These are phyloP conservation scores for Scatophagus argus DNA, from an alignment of 2,113 vertebrate genomes.

Conservation along the genomic window DNA sequence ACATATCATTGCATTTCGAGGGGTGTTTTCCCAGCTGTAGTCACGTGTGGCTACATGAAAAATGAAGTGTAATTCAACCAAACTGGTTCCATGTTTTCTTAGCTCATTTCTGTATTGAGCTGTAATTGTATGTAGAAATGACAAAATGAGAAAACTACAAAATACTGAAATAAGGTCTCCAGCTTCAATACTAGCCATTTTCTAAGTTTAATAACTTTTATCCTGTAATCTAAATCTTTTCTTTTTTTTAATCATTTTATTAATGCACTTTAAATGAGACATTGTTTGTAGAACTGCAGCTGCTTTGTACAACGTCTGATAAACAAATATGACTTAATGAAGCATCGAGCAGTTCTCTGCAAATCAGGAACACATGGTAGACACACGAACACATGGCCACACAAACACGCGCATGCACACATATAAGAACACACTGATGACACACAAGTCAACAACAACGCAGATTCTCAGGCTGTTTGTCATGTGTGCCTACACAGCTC, in stretches of 20 bases:
- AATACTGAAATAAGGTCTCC: background rate
- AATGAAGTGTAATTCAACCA: background rate
- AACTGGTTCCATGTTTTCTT: background rate
- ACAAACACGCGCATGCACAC: background rate
- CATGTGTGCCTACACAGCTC: constrained; percentile 44
- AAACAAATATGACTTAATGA: constrained; percentile 81
- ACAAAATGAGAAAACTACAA: background rate
- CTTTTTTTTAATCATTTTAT: background rate
- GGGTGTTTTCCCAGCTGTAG: constrained; percentile 8
- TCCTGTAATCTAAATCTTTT: background rate
- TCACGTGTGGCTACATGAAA: background rate
- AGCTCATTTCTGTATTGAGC: background rate
- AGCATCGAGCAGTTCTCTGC: constrained; percentile 69
- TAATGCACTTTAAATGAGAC: constrained; percentile 14
- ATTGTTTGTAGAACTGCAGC: constrained; percentile 56
- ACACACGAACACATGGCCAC: constrained; percentile 38
- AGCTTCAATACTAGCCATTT: background rate
- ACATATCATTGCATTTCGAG: background rate
- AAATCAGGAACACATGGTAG: constrained; percentile 81
- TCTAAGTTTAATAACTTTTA: background rate
- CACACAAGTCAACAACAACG: constrained; percentile 39
- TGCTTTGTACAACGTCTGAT: constrained; percentile 72
- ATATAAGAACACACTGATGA: constrained; percentile 38
- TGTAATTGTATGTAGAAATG: background rate
- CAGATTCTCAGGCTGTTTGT: constrained; percentile 40